Evolutionary conservation across 2,113 vertebrate species (phyloP), one percentile per base, ranked within the genome.

Genomic region (Halcyon malimbica): DNA sequence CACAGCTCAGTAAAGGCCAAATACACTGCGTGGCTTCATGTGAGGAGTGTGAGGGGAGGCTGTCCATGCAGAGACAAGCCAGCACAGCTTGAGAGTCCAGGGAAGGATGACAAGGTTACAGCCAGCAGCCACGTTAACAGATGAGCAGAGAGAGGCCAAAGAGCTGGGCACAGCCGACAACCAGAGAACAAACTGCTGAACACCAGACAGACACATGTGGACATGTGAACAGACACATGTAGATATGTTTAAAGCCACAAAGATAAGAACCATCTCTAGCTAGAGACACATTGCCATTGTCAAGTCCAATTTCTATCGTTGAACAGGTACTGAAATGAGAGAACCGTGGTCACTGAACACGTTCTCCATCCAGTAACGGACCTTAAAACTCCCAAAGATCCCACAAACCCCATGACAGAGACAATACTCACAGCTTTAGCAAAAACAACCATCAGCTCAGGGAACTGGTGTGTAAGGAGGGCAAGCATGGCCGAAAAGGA

Each of bases 401-500:
- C 93, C 75, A 70, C 79, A 97, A 95, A 88, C 67, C 84, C 92
- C 91, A 41, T 5, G 83, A 75, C 2, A 78, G 94, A 95, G 75
- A 69, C 9, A 89, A 91, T 91, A 99, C 98, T 98, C 97, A 99
- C 98, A 96, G 99, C 98, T 99, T 99, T 99, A 97, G 98, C 99
- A 97, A 99, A 99, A 97, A 99, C 87, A 35, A 99, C 99, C 99
- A 99, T 99, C 95, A 99, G 98, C 97, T 99, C 99, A 35, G 99
- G 99, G 97, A 99, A 99, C 97, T 99, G 99, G 97, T 99, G 99
- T 20, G 99, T 99, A 68, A 99, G 99, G 95, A 99, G 98, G 77
- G 99, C 99, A 96, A 99, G 98, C 99, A 99, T 99, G 92, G 99
- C 99, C 39, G 99, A 99, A 79, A 99, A 99, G 90, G 99, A 99